These are phyloP conservation scores for Xestobium rufovillosum DNA, from an alignment of 2,888 invertebrate species.

Conservation along the genomic window DNA sequence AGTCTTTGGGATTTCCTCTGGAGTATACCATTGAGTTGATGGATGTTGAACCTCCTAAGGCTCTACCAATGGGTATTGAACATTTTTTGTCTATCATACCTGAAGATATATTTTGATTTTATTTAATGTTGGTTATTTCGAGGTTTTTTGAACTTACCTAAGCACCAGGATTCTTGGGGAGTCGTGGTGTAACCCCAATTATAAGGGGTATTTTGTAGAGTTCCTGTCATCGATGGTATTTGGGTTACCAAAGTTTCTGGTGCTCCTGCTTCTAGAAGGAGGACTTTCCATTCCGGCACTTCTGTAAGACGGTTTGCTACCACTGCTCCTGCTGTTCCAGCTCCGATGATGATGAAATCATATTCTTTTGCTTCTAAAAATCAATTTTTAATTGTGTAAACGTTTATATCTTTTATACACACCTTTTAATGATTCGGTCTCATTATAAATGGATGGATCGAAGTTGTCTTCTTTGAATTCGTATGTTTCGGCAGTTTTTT, in stretches of 20 bases:
- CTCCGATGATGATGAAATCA: constrained; percentile 44
- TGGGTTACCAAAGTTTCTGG: constrained; percentile 43
- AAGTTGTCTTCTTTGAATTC: constrained; percentile 26
- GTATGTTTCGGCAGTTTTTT: constrained; percentile 21
- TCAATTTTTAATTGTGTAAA: constrained; percentile 4
- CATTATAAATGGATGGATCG: constrained; percentile 25
- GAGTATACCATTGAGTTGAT: constrained; percentile 78
- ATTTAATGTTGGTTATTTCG: too few species aligned
- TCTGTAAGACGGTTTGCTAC: constrained; percentile 46
- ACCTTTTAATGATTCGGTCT: constrained; percentile 28
- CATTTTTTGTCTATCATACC: constrained; percentile 31
- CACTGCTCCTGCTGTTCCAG: constrained; percentile 45
- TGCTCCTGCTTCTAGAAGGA: constrained; percentile 49
- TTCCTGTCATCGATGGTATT: constrained; percentile 40
- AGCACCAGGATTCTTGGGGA: constrained; percentile 47
- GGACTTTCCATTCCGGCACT: constrained; percentile 41
- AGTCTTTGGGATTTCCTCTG: constrained; percentile 63
- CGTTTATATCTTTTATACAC: constrained; percentile 8
- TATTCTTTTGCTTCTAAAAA: constrained; percentile 34
- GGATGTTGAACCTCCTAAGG: constrained; percentile 73
- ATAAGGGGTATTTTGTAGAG: constrained; percentile 44
- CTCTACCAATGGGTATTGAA: constrained; percentile 52
- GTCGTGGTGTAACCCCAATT: constrained; percentile 54
- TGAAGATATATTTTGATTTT: constrained; percentile 16
- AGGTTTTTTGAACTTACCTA: constrained; percentile 34